Evolutionary conservation across 2,888 invertebrate species (phyloP), one percentile per base, ranked within the genome.

Genomic region (Trissolcus brochymenae): DNA sequence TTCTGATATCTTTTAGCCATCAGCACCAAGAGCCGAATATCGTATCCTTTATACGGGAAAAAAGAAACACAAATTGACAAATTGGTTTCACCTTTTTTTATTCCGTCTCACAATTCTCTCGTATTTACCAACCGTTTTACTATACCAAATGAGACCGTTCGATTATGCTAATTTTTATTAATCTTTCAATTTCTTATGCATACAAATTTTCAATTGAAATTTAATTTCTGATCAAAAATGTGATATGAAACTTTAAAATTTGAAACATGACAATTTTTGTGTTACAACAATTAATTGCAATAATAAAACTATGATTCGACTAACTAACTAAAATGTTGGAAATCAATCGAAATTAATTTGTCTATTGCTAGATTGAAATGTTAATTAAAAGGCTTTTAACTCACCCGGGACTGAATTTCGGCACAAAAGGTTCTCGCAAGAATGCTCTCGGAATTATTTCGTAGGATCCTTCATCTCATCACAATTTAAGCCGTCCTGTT

Each of bases 401-500:
- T 56, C 19, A 13, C 16, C 17, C 40, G 7, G 29, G 35, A 35
- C 35, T 35, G 35, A 35, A 11, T 35, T 51, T 51, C 19, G 16
- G 2, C 6, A 13, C 60, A 17, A 25, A 54, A 49, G n/a, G 40
- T 55, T 71, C 62, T 76, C 55, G 41, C 40, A 56, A 51, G 46
- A 64, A 67, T 29, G 40, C 56, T 65, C 67, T 62, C 46, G 49
- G 46, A 51, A 53, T 70, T 79, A 51, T 67, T 61, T 68, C 61
- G 57, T 59, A 46, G 17, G 17, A 16, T 60, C 49, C 55, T 68
- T 73, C 78, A 68, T 64, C 67, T 50, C 65, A 66, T 76, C 62
- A 77, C 66, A 73, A 65, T 73, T 78, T 76, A 74, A 61, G 72
- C 76, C 70, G 76, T 61, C 64, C 70, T 73, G 56, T 64, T 80